These are phyloP conservation scores for Drosophila tanythrix DNA, from an alignment of 2,888 invertebrate species.

Conservation along the genomic window DNA sequence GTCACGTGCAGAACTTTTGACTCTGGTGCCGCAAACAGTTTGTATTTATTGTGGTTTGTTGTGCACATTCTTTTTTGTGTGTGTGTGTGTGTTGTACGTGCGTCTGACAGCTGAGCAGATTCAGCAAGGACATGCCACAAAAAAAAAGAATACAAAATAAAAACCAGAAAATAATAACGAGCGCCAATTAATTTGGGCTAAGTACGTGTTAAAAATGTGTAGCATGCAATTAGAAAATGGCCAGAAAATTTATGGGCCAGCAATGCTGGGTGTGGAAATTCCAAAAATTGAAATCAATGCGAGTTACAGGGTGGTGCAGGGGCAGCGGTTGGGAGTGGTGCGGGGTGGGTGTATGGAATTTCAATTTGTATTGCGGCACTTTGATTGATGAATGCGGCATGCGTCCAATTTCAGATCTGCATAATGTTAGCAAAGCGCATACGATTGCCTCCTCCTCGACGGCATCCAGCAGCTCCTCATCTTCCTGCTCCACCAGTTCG, in stretches of 20 bases:
- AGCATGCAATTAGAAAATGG: constrained; percentile 72
- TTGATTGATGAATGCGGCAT: constrained; percentile 74
- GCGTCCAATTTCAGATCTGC: constrained; percentile 65
- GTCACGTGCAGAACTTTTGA: constrained; percentile 71
- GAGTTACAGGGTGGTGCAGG: neutral
- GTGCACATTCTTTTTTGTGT: constrained; percentile 26
- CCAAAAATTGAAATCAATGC: constrained; percentile 60
- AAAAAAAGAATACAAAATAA: constrained; percentile 6
- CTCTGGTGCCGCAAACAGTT: constrained; percentile 63
- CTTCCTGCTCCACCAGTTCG: constrained; percentile 74
- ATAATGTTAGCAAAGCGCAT: constrained; percentile 63
- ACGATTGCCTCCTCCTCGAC: constrained; percentile 69
- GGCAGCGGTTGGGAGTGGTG: neutral
- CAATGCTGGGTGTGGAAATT: constrained; percentile 18
- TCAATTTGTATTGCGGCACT: constrained; percentile 60
- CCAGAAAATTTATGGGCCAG: constrained; percentile 68
- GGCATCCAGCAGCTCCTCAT: constrained; percentile 72
- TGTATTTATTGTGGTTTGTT: constrained; percentile 75
- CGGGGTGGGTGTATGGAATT: constrained; percentile 30
- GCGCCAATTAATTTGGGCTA: constrained; percentile 77
- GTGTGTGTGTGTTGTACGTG: constrained; percentile 50
- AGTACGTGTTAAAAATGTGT: constrained; percentile 73
- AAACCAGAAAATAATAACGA: constrained; percentile 36
- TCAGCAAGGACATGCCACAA: constrained; percentile 28
- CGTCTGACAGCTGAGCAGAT: constrained; percentile 64